A percentile compares a stretch with the other conserved stretches of the same genome.
These are phyloP conservation scores for Petrocephalus microphthalmus DNA, from an alignment of 2,113 vertebrate species.

Conservation along the genomic window DNA sequence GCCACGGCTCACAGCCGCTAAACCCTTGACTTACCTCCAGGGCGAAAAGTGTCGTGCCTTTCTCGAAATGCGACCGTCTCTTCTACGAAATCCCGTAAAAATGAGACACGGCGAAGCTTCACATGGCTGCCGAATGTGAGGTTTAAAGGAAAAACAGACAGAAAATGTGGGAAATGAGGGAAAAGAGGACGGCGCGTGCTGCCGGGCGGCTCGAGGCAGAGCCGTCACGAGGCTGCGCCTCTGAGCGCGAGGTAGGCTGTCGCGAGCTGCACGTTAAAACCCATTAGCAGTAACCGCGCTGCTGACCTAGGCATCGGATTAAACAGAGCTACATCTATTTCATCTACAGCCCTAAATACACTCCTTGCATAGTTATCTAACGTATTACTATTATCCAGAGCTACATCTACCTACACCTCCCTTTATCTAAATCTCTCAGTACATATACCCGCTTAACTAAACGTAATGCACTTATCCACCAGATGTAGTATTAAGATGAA, in stretches of 20 bases:
- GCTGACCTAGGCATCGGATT: not conserved
- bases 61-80: not conserved
- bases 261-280: not conserved
- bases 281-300: not conserved
- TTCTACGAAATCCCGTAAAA: not conserved
- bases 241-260: not conserved
- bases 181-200: not conserved
- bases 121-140: not conserved
- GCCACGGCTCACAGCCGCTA: not conserved
- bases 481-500: not conserved
- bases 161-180: not conserved
- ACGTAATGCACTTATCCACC: not conserved
- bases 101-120: not conserved
- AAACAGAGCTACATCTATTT: not conserved
- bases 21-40: not conserved
- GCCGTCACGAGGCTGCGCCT: not conserved
- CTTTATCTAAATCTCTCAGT: not conserved
- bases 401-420: not conserved
- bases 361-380: not conserved
- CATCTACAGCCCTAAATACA: not conserved
- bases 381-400: not conserved
- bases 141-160: not conserved
- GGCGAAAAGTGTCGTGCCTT: not conserved
- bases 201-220: not conserved
- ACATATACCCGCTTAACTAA: not conserved